Evolutionary conservation across 2,113 vertebrate species (phyloP).

Genomic region (Cyanoderma ruficeps): DNA sequence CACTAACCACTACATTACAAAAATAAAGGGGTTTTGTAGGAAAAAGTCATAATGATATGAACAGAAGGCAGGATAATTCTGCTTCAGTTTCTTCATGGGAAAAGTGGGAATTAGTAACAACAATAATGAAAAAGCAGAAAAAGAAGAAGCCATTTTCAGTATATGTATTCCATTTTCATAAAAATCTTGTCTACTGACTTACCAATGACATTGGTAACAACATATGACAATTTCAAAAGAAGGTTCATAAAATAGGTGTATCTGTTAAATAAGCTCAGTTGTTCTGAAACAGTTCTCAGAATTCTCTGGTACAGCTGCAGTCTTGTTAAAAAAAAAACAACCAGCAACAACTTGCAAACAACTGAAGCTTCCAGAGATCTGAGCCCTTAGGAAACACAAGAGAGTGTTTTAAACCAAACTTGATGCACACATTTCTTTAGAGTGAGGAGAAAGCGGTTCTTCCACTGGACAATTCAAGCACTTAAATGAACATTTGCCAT

Average conservation of each 20-base stretch:
- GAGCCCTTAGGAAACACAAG: not conserved
- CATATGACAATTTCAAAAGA: not conserved
- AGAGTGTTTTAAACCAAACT: not conserved
- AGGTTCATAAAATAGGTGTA: not conserved
- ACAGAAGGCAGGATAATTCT: not conserved
- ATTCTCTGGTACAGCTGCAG: not conserved
- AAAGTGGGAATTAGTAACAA: not conserved
- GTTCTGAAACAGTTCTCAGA: not conserved
- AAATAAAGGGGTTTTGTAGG: not conserved
- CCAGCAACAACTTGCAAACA: not conserved
- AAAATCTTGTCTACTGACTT: not conserved
- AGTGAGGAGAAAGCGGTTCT: not conserved
- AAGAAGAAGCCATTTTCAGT: not conserved
- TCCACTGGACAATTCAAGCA: not conserved
- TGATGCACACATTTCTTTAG: not conserved
- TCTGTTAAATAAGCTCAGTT: not conserved
- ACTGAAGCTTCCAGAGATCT: not conserved
- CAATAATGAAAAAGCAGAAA: not conserved
- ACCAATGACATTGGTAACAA: not conserved
- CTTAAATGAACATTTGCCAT: not conserved
- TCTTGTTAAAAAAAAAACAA: not conserved
- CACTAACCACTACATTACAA: not conserved
- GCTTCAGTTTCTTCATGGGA: not conserved
- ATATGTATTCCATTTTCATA: not conserved
- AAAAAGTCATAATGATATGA: not conserved